Evolutionary conservation across 2,888 invertebrate species (phyloP).

Genomic region (Temnothorax rugatulus): DNA sequence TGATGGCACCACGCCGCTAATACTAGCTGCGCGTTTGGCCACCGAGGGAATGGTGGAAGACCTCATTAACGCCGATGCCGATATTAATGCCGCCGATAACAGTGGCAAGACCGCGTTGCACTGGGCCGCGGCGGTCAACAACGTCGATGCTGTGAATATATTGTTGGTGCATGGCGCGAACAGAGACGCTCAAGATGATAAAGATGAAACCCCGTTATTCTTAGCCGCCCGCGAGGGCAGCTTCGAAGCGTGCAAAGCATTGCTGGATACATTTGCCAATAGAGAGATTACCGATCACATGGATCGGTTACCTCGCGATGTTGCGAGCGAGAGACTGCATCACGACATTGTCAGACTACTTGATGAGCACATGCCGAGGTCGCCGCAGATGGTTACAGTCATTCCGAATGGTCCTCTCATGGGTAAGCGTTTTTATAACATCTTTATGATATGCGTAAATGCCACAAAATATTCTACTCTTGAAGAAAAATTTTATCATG

Average conservation of each 20-base stretch:
- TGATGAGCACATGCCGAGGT: conserved; percentile 96
- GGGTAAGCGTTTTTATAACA: conserved; percentile 80
- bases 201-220: conserved; percentile 99
- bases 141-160: conserved; percentile 96
- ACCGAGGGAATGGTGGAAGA: conserved; percentile 99
- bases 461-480: background rate
- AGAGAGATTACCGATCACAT: conserved; percentile 99
- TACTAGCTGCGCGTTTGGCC: conserved; percentile 95
- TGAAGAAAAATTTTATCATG: background rate
- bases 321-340: conserved; percentile 96
- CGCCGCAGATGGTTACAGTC: conserved; percentile 91
- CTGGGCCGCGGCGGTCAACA: conserved; percentile 99
- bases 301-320: conserved; percentile 97
- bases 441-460: background rate
- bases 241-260: conserved; percentile 95
- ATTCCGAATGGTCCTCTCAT: conserved; percentile 89
- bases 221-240: conserved; percentile 98
- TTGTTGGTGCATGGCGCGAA: conserved; percentile 97
- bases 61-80: conserved; percentile 97
- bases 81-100: conserved; percentile 98
- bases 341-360: conserved; percentile 96
- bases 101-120: conserved; percentile 98
- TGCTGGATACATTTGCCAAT: conserved; percentile 97
- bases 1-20: conserved; percentile 98
- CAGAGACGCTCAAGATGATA: conserved; percentile 98